Percentiles rank a stretch among this genome's conserved stretches.
Conservation (phyloP, 2,888 invertebrate species). For the Callosobruchus maculatus region DNA sequence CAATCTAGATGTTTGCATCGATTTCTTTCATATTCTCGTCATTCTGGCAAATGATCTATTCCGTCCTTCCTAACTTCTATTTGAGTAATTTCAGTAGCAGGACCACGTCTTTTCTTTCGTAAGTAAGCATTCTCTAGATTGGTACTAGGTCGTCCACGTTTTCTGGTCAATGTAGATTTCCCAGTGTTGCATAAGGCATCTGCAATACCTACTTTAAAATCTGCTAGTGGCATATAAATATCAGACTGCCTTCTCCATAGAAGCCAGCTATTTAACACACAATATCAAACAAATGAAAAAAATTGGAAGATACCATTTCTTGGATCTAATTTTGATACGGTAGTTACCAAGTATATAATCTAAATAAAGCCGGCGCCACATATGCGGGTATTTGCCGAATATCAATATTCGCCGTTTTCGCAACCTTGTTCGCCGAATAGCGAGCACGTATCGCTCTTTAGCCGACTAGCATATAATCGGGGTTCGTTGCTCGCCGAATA, state of each 20-base stretch:
- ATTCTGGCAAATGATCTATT: no score
- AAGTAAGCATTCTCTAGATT: constrained; percentile 1
- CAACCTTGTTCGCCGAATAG: no score
- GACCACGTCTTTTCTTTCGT: neutral
- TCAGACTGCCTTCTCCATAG: neutral
- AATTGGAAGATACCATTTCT: neutral
- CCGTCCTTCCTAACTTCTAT: no score
- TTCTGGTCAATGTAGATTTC: neutral
- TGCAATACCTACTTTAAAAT: constrained; percentile 2
- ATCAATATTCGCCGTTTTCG: no score
- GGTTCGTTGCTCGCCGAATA: no score
- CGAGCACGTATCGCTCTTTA: no score
- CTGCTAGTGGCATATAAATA: constrained; percentile 1
- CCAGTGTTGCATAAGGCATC: constrained; percentile 7
- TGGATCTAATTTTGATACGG: constrained; percentile 1
- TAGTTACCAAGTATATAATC: constrained; percentile 7
- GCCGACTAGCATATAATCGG: no score
- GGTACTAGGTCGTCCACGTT: constrained; percentile 2
- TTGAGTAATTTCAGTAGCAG: no score
- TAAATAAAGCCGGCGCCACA: no score
- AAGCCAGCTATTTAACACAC: neutral
- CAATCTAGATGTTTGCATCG: no score
- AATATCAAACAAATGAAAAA: constrained; percentile 7
- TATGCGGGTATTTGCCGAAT: no score
- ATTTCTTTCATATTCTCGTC: no score